Evolutionary conservation across 2,113 vertebrate genomes (phyloP), one percentile per base, ranked within the genome.

Genomic region (Cephalopholis sonnerati): DNA sequence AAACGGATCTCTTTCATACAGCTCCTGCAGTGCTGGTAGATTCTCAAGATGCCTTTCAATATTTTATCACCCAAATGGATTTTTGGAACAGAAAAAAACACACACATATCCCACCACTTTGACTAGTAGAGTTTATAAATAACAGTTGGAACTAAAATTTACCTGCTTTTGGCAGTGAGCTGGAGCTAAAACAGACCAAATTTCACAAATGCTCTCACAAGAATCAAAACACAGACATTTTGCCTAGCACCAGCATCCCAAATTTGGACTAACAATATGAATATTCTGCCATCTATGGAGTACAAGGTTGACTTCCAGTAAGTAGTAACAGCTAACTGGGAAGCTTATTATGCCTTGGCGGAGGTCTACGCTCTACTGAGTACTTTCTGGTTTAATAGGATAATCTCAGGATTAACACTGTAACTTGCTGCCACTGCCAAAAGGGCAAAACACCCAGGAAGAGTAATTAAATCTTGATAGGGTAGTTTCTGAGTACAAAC

Each of bases 371-470:
- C 9, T 76, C 55, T 18, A 9, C 24, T 24, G 16, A 44, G 39
- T 7, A 55, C n/a, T 80, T 62, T 79, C 24, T 54, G 4, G 27
- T 81, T 77, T 66, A 83, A 74, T 48, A 61, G 59, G 65, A 62
- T 78, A 0, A 74, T 81, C 2, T 55, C 20, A 61, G 51, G 57
- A 58, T 83, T 74, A 81, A 65, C 59, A 59, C 24, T 53, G 51
- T 54, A 66, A 74, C 58, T 17, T 74, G 51, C 17, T 55, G 54
- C 3, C 17, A n/a, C 25, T 51, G 25, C 41, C 17, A 86, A 25
- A 13, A 55, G 32, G 46, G 15, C 9, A 22, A 59, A 66, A 70
- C 57, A 51, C 25, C 2, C 69, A 79, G 58, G 32, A 74, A 7
- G 32, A 59, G 20, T 48, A 61, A 70, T 46, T 65, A 15, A 48